Base-by-base conservation (phyloP, 2,888 invertebrate genomes). In the Drosophila paranaensis region DNA sequence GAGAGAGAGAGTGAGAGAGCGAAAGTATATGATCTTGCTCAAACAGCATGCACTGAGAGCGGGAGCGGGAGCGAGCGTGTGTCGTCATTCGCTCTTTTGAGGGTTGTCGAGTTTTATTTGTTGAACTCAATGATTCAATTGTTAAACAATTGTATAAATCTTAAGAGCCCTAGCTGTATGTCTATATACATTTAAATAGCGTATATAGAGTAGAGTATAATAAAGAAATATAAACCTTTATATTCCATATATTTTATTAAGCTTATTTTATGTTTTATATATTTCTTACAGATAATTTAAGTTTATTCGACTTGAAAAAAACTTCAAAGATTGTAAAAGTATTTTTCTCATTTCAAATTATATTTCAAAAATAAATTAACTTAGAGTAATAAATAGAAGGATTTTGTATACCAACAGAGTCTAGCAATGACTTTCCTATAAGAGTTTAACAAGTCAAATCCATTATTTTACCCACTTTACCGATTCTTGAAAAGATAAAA, bases 41-140 rank as follows among this genome's bases (percentile, higher is more conserved):
- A 35, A 51, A 35, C 20, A 20, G 33, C 30, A 8, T 20, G 14
- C 35, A 51, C 10, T 42, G 2, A 27, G 48, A 65, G 14, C n/a
- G 14, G 8, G 14, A 14, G 14, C 45, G 45, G 3, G 25, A 45
- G 45, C 25, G 16, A 13, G 30, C 35, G 30, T 13, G 50, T 57
- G 56, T 42, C 30, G 60, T n/a, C n/a, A 25, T 39, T 40, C 45
- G 20, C 60, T 55, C 50, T 33, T 33, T 48, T 43, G 8, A 82
- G 68, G 57, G 76, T 76, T 74, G 69, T 55, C 82, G 50, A 77
- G 64, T 74, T 5, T 9, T 14, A 43, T 42, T 42, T 42, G n/a
- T 27, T 68, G 1, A 50, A 50, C 6, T 39, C 3, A 30, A 58
- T 61, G 27, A 62, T 51, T 61, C 33, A 33, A 42, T 51, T 48